These are phyloP conservation scores for Arbacia lixula DNA, from an alignment of 53 echinoderm and acorn worm species.

Conservation along the genomic window DNA sequence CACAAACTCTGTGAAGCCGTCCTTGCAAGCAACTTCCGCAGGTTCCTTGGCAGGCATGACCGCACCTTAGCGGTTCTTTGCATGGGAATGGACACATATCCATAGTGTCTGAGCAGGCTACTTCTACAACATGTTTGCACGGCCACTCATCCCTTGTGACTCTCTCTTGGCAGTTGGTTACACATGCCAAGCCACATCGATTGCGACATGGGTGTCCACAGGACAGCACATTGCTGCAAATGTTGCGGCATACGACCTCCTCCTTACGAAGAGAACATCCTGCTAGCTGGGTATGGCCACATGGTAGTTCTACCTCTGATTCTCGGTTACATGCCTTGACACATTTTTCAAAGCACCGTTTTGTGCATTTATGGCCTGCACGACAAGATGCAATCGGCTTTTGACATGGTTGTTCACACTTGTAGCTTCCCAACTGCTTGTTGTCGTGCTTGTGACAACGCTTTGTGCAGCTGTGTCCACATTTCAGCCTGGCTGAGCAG, in stretches of 20 bases:
- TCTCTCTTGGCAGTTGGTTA: conserved; percentile 57
- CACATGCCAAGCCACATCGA: conserved; percentile 70
- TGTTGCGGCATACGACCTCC: conserved; percentile 58
- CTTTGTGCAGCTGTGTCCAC: conserved; percentile 85
- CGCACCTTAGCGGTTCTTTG: conserved; percentile 61
- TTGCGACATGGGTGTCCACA: conserved; percentile 83
- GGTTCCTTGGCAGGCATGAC: conserved; percentile 73
- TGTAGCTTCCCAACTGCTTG: conserved; percentile 68
- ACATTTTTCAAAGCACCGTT: conserved; percentile 72
- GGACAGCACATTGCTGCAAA: conserved; percentile 53
- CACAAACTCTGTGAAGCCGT: conserved; percentile 74
- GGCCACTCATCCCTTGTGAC: conserved; percentile 55
- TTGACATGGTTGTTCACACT: conserved; percentile 64
- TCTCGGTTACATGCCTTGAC: conserved; percentile 61
- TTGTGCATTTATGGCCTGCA: conserved; percentile 69
- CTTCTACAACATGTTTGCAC: conserved; percentile 68
- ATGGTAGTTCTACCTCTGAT: conserved; percentile 59
- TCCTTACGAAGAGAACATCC: conserved; percentile 37
- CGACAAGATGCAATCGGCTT: conserved; percentile 57
- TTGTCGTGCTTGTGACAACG: conserved; percentile 82
- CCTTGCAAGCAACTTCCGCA: conserved; percentile 84
- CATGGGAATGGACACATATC: conserved; percentile 72
- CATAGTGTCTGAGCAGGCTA: conserved; percentile 65
- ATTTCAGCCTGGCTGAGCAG: conserved; percentile 72
- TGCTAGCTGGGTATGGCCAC: conserved; percentile 63